Evolutionary conservation across 2,888 invertebrate species (phyloP).

Genomic region (Coenonympha glycerion): DNA sequence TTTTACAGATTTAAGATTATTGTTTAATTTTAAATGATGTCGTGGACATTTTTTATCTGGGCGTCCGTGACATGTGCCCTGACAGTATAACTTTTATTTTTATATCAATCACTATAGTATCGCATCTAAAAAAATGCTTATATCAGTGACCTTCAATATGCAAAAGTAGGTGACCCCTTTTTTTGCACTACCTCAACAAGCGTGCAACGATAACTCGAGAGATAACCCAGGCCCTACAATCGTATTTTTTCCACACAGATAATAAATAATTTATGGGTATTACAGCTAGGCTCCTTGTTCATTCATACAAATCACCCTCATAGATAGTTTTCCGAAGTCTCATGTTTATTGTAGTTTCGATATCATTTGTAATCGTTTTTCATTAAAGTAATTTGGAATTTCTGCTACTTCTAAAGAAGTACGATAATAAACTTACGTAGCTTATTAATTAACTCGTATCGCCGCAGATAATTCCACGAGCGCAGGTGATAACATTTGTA

Average conservation of each 20-base stretch:
- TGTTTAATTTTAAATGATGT: slow-evolving; percentile 30
- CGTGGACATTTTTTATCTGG: slow-evolving; percentile 41
- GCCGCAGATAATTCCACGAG: slow-evolving; percentile 6
- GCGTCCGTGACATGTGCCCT: slow-evolving; percentile 60
- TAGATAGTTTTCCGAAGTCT: background rate
- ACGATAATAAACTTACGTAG: background rate
- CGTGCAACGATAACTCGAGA: slow-evolving; percentile 28
- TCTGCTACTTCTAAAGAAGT: background rate
- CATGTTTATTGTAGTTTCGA: background rate
- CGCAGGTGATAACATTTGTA: slow-evolving; percentile 6
- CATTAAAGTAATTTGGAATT: background rate
- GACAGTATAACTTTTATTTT: slow-evolving; percentile 32
- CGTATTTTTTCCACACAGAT: slow-evolving; percentile 10
- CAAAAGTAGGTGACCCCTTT: slow-evolving; percentile 65
- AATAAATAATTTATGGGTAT: background rate
- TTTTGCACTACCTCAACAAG: slow-evolving; percentile 33
- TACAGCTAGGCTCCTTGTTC: background rate
- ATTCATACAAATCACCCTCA: background rate
- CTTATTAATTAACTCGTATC: background rate
- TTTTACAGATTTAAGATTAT: slow-evolving; percentile 7
- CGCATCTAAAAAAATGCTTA: slow-evolving; percentile 43
- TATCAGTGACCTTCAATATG: slow-evolving; percentile 64
- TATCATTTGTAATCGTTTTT: too few species aligned
- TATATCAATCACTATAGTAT: slow-evolving; percentile 46
- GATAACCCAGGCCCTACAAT: slow-evolving; percentile 36